phyloP scores from a whole-genome alignment of 2,797 vertebrate species.

The Girardinus metallicus region DNA sequence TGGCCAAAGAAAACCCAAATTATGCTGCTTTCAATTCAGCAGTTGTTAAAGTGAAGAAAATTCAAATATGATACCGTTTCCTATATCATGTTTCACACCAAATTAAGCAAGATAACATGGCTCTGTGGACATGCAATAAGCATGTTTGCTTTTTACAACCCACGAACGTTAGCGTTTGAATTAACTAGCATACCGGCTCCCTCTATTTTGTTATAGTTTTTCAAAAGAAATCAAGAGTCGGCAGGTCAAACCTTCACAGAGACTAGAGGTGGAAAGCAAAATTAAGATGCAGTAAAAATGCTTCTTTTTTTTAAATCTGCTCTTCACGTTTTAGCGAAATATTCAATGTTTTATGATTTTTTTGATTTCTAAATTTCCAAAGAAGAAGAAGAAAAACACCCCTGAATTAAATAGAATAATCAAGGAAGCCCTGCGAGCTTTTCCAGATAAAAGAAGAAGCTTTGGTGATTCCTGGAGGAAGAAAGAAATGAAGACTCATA shows the following conservation, averaged over 20 bases:
- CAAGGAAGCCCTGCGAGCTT: slow-evolving; percentile 8
- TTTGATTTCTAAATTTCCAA: slow-evolving; percentile 14
- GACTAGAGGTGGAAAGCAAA: not conserved
- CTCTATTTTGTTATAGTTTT: not conserved
- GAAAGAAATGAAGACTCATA: slow-evolving; percentile 34
- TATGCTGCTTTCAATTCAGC: not conserved
- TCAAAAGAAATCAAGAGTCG: not conserved
- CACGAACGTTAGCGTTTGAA: not conserved
- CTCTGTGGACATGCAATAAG: not conserved
- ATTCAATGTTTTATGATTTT: slow-evolving; percentile 1
- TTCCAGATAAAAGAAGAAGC: slow-evolving; percentile 25
- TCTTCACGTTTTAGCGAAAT: not conserved
- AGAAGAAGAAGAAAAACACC: slow-evolving; percentile 7
- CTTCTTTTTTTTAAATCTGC: not conserved
- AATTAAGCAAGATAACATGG: not conserved
- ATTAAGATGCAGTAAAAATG: not conserved
- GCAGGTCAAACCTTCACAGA: not conserved
- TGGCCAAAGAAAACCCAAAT: not conserved
- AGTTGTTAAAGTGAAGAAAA: not conserved
- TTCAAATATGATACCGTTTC: not conserved
- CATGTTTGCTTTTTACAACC: not conserved
- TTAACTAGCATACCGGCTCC: not conserved
- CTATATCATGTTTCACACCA: not conserved
- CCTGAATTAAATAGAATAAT: slow-evolving; percentile 24
- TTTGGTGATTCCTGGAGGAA: slow-evolving; percentile 46